phyloP scores from a whole-genome alignment of 2,888 invertebrate species.

The Stegophylla sp. region DNA sequence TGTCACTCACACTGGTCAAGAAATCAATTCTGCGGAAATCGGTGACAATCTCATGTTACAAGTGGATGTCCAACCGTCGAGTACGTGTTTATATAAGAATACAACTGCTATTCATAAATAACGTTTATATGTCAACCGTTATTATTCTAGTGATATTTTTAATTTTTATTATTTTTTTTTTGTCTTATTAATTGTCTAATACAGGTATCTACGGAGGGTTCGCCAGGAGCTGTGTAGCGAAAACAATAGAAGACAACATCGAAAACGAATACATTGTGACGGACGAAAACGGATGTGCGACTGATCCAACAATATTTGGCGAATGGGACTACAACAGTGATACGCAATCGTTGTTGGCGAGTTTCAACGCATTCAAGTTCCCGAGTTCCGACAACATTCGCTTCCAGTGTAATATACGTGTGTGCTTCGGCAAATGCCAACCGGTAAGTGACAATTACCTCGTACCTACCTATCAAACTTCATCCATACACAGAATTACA shows the following conservation, averaged over 20 bases:
- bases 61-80: constrained; percentile 80
- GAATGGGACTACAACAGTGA: constrained; percentile 91
- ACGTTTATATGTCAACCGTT: too few relatives aligned
- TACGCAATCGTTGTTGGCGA: constrained; percentile 82
- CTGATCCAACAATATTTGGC: constrained; percentile 89
- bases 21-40: constrained; percentile 89
- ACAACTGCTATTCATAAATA: neutral
- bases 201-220: constrained; percentile 90
- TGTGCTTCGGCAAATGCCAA: constrained; percentile 94
- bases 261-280: constrained; percentile 92
- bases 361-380: constrained; percentile 94
- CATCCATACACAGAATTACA: too few relatives aligned
- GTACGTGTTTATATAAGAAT: constrained; percentile 64
- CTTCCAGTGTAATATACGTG: constrained; percentile 94
- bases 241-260: constrained; percentile 85
- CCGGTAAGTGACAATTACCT: constrained; percentile 74
- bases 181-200: constrained; percentile 54
- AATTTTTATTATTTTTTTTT: neutral
- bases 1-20: constrained; percentile 83
- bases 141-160: too few relatives aligned
- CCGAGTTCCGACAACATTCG: constrained; percentile 91
- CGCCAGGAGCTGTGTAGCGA: constrained; percentile 90
- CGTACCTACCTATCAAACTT: too few relatives aligned
- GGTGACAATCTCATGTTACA: constrained; percentile 87
- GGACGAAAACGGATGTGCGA: constrained; percentile 92